Evolutionary conservation across 2,113 vertebrate species (phyloP).

Genomic region (Felis chaus): DNA sequence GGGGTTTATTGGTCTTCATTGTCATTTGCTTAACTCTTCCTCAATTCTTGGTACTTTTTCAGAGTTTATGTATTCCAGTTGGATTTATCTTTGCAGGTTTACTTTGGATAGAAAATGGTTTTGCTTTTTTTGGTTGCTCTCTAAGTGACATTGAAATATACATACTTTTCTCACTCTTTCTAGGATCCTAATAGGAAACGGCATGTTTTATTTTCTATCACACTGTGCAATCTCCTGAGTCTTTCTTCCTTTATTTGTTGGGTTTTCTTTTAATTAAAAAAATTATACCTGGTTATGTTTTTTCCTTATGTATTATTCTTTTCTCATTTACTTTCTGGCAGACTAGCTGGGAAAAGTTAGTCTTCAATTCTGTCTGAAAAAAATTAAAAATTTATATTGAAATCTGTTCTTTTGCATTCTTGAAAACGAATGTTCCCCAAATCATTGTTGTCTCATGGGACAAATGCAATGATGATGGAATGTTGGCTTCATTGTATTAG

Average conservation of each 20-base stretch:
- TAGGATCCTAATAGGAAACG: not conserved
- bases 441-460: not conserved
- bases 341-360: not conserved
- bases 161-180: not conserved
- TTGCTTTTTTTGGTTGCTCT: not conserved
- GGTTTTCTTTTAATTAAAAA: slow-evolving; percentile 1
- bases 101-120: slow-evolving; percentile 46
- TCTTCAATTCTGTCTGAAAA: slow-evolving; percentile 16
- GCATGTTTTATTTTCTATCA: not conserved
- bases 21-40: not conserved
- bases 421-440: not conserved
- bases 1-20: slow-evolving; percentile 18
- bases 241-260: not conserved
- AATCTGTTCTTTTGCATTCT: not conserved
- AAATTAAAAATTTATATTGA: not conserved
- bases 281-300: not conserved
- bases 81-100: slow-evolving; percentile 2
- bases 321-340: not conserved
- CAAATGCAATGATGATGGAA: not conserved
- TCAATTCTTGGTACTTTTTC: not conserved
- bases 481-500: not conserved
- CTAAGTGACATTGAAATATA: slow-evolving; percentile 31
- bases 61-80: slow-evolving; percentile 25
- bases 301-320: not conserved
- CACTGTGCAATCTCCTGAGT: not conserved